Evolutionary conservation across 2,888 invertebrate genomes (phyloP), one percentile per base, ranked within the genome.

Genomic region (Deilephila porcellus): DNA sequence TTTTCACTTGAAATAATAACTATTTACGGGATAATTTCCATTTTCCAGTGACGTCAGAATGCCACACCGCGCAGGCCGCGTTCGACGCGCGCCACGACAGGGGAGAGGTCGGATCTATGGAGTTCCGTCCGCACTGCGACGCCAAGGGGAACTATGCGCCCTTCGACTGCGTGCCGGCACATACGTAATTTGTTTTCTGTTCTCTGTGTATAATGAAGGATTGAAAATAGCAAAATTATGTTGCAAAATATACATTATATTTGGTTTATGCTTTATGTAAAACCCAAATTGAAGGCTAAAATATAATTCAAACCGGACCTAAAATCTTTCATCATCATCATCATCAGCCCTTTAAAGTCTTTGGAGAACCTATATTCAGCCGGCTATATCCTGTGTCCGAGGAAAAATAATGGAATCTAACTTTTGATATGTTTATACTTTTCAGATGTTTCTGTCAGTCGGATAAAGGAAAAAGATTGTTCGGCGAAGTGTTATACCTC

Each of bases 381-480:
- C 11, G 20, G 1, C 8, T 11, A 11, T 3, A 5, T 60, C 8
- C 20, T 8, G 25, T 11, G 11, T 4, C 60, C 4, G 14, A 29
- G 11, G 19, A n/a, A 70, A 1, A 25, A 37, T n/a, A 29, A 70
- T n/a, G 17, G 11, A 70, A 59, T 45, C 17, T 17, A 25, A 19
- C 1, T 29, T n/a, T 6, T 53, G n/a, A 20, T 37, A 20, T 37
- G 25, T 56, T 67, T 70, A 60, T 25, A 59, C 19, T 73, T 88
- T 89, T 3, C 86, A 97, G 97, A 71, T 97, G 97, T 84, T 96
- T 96, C 83, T 97, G 97, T 79, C 93, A 96, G 20, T 94, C 96
- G 25, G 94, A 95, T 74, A 88, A 95, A 3, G 97, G 97, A 0
- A 86, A 95, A 19, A 90, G 97, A 77, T 95, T 97, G 74, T 97